These are phyloP conservation scores for Atta cephalotes DNA, from an alignment of 1,140 invertebrate genomes.

Conservation along the genomic window DNA sequence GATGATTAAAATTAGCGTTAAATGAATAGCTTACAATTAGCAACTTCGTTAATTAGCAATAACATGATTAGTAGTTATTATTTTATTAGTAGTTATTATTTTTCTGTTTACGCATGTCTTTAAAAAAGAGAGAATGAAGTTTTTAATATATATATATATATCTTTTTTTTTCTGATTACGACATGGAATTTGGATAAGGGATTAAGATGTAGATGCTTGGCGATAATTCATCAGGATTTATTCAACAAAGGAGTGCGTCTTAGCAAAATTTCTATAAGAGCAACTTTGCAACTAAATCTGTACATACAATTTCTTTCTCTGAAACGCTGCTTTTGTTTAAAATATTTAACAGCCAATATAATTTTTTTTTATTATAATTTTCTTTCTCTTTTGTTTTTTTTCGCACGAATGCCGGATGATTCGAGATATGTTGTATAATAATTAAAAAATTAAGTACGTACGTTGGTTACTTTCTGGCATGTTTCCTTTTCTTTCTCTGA, in stretches of 20 bases:
- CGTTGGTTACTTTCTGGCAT: conserved; percentile 25
- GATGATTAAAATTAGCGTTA: conserved; percentile 16
- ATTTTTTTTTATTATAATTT: background rate
- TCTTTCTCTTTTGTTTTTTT: background rate
- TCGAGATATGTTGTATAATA: background rate
- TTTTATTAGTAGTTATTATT: background rate
- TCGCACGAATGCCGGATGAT: background rate
- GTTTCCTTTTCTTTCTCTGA: conserved; percentile 30
- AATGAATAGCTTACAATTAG: background rate
- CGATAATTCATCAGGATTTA: conserved; percentile 43
- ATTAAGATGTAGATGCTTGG: conserved; percentile 37
- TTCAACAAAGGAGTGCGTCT: conserved; percentile 39
- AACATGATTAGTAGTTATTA: background rate
- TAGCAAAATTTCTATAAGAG: conserved; percentile 37
- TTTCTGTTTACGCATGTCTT: background rate
- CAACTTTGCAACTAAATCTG: conserved; percentile 3
- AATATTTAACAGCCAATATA: conserved; percentile 41
- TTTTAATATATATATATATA: background rate
- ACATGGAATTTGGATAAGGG: conserved; percentile 43
- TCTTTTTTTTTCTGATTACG: background rate
- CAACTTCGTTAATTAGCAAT: conserved; percentile 4
- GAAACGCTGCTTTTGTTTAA: conserved; percentile 7
- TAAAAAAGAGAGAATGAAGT: conserved; percentile 13
- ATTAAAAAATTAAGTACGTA: conserved; percentile 66
- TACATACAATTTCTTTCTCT: conserved; percentile 45